Percentiles rank a stretch among this genome's conserved stretches.
These are phyloP conservation scores for Toxotes chatareus DNA, from an alignment of 2,113 vertebrate species.

Conservation along the genomic window DNA sequence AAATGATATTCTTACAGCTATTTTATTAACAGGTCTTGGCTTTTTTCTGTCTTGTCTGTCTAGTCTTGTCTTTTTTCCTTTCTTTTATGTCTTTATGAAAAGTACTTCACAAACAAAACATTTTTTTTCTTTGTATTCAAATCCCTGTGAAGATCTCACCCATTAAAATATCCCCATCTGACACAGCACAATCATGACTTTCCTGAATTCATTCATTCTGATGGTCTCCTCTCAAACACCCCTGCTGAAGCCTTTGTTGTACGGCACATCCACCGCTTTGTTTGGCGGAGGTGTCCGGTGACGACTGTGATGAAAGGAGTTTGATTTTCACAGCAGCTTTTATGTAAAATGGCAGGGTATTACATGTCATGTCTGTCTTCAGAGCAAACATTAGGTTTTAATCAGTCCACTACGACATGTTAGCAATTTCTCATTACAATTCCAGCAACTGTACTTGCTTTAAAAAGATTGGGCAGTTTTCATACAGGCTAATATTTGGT, in stretches of 20 bases:
- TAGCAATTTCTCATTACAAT: neutral
- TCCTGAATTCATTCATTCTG: conserved; percentile 40
- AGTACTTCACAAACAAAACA: conserved; percentile 7
- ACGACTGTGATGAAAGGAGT: conserved; percentile 45
- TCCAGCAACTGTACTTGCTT: neutral
- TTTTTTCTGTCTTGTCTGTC: neutral
- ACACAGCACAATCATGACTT: neutral
- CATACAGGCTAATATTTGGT: neutral
- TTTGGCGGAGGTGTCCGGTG: conserved; percentile 18
- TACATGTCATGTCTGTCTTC: conserved; percentile 1
- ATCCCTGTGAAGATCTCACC: conserved; percentile 21
- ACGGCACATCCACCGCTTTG: neutral
- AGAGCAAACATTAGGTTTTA: conserved; percentile 1
- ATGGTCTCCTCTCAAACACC: conserved; percentile 1
- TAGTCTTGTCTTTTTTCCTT: neutral
- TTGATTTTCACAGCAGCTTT: conserved; percentile 46
- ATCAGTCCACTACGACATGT: neutral
- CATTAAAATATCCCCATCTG: conserved; percentile 14
- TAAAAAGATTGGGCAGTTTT: neutral
- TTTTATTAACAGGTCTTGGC: neutral
- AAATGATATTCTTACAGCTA: neutral
- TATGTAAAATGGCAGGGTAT: conserved; percentile 35
- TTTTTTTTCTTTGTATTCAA: conserved; percentile 6
- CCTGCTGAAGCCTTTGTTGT: conserved; percentile 40
- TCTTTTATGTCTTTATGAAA: conserved; percentile 11